Evolutionary conservation across 2,797 vertebrate species (phyloP).

Genomic region (Notolepis coatsorum): DNA sequence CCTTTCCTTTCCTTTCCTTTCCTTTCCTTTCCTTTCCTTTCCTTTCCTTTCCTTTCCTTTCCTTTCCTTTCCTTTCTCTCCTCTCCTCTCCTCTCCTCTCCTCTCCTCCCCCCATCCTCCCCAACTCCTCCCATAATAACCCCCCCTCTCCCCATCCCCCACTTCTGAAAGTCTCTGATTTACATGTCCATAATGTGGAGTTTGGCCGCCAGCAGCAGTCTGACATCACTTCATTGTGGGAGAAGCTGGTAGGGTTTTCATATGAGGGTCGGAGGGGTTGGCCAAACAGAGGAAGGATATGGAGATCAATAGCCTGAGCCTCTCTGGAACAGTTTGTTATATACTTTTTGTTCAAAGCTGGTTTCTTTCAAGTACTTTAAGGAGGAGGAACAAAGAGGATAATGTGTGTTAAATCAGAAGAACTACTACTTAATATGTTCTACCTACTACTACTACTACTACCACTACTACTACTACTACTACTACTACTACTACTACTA

Average conservation of each 20-base stretch:
- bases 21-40: not conserved
- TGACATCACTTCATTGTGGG: not conserved
- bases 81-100: not conserved
- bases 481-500: too few relatives aligned
- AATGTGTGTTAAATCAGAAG: too few relatives aligned
- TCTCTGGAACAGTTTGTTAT: not conserved
- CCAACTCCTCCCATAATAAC: not conserved
- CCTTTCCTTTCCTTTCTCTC: not conserved
- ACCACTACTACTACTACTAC: too few relatives aligned
- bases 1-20: not conserved
- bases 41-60: not conserved
- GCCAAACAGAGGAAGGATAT: not conserved
- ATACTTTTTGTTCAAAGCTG: not conserved
- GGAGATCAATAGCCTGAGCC: constrained; percentile 3
- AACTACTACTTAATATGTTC: too few relatives aligned
- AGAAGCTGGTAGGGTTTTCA: not conserved
- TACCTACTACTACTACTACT: too few relatives aligned
- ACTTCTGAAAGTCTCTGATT: not conserved
- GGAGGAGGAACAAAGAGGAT: constrained; percentile 3
- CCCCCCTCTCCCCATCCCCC: not conserved
- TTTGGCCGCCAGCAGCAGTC: not conserved
- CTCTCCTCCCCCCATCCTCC: constrained; percentile 5
- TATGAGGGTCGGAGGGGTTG: constrained; percentile 2
- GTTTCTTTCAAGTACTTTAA: not conserved
- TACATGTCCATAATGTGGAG: too few relatives aligned